These are phyloP conservation scores for Bombus turneri DNA, from an alignment of 1,140 invertebrate genomes.

Conservation along the genomic window DNA sequence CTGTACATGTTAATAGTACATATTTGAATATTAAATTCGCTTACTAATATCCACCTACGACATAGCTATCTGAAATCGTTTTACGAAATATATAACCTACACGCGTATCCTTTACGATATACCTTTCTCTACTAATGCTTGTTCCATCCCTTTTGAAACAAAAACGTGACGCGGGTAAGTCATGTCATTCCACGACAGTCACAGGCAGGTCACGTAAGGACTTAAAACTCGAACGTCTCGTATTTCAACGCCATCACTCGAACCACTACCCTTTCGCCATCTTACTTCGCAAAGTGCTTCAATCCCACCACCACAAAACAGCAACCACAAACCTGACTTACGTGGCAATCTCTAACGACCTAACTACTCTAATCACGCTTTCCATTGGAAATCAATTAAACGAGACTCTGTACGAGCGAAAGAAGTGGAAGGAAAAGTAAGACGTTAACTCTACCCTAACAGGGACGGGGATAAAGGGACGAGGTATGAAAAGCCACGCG, in stretches of 20 bases:
- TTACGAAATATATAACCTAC: background rate
- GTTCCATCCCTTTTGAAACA: background rate
- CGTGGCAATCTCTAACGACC: no score
- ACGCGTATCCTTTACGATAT: background rate
- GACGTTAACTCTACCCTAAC: background rate
- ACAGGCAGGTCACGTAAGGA: background rate
- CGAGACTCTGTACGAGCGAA: no score
- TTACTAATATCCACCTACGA: no score
- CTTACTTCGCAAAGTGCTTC: background rate
- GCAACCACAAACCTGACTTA: no score
- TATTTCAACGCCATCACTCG: background rate
- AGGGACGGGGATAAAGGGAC: background rate
- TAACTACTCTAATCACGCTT: background rate
- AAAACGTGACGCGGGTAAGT: background rate
- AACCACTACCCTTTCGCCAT: background rate
- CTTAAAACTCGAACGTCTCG: background rate
- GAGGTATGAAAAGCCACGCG: background rate
- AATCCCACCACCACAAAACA: background rate
- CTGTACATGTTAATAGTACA: no score
- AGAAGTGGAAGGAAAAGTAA: background rate
- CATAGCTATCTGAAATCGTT: no score
- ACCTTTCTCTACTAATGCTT: background rate
- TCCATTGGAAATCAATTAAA: conserved; percentile 8
- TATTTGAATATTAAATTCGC: no score
- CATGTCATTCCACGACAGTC: background rate